Conservation (phyloP, 2,888 invertebrate species). For the Phaonia tiefii region DNA sequence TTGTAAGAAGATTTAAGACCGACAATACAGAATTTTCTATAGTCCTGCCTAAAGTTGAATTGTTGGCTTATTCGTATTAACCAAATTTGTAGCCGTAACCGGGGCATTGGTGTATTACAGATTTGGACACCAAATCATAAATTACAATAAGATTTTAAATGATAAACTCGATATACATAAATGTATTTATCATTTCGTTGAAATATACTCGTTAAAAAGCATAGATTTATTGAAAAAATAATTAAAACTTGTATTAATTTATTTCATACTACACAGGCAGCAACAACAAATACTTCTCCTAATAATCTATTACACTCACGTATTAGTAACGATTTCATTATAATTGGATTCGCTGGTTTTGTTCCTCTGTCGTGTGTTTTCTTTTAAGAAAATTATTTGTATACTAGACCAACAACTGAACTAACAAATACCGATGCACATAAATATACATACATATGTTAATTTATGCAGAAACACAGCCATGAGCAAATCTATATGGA, state of each 20-base stretch:
- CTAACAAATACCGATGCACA: neutral
- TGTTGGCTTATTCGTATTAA: no score
- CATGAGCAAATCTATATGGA: neutral
- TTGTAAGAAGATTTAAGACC: no score
- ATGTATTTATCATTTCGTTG: conserved; percentile 29
- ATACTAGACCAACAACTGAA: no score
- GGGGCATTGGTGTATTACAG: neutral
- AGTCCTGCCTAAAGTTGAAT: no score
- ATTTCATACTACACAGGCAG: neutral
- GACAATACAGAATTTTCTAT: no score
- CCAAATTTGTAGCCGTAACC: no score
- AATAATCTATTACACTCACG: conserved; percentile 27
- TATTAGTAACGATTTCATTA: conserved; percentile 21
- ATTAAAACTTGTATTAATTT: conserved; percentile 34
- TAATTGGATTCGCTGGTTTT: conserved; percentile 27
- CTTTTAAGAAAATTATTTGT: no score
- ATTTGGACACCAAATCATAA: conserved; percentile 28
- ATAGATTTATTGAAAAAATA: conserved; percentile 49
- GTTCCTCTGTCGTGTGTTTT: neutral
- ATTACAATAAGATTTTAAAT: conserved; percentile 36
- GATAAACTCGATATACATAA: conserved; percentile 17
- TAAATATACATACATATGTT: no score
- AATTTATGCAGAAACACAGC: no score
- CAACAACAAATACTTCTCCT: neutral
- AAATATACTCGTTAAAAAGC: conserved; percentile 49